Base-by-base conservation (phyloP, 2,113 vertebrate genomes). In the Lucifuga dentata region DNA sequence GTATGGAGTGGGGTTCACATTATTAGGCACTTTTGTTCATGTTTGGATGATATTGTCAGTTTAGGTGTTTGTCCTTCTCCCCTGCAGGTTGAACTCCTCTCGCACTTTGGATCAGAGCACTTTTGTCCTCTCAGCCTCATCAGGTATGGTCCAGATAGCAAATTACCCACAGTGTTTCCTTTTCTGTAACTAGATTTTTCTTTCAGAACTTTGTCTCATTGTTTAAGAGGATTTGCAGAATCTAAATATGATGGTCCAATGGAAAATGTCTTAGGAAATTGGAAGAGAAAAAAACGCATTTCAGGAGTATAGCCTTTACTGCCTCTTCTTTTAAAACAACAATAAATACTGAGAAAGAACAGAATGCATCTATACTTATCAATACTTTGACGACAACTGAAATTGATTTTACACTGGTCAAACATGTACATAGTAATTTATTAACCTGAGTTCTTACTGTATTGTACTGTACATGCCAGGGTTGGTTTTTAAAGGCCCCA, bases 51-150 rank as follows among this genome's bases (percentile, higher is more conserved):
- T 56, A 9, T 51, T 58, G 21, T 67, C 11, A 21, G 0, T 56
- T 73, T 57, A 46, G 16, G 0, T 40, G 11, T 71, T 44, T 75
- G 8, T 62, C 16, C 0, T 36, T 40, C 86, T 63, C 78, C 82
- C 2, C 56, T 92, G 51, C 76, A 99, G 98, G 95, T 99, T 76
- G 98, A 99, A 83, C 92, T 99, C 66, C 83, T 99, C 71, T 99
- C 98, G 0, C 97, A 98, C 88, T 99, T 98, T 80, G 98, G 98
- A 90, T 97, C 97, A 0, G 98, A 99, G 76, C 98, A 99, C 70
- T 99, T 99, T 86, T 99, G 98, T 89, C 98, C 98, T 11, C 94
- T 99, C 87, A 99, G 98, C 83, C 95, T 99, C 43, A 96, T 99
- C 92, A 97, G 98, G 98, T 98, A 93, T 5, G 26, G 7, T 29